These are phyloP conservation scores for Zaprionus davidi DNA, from an alignment of 1,140 invertebrate genomes.

Conservation along the genomic window DNA sequence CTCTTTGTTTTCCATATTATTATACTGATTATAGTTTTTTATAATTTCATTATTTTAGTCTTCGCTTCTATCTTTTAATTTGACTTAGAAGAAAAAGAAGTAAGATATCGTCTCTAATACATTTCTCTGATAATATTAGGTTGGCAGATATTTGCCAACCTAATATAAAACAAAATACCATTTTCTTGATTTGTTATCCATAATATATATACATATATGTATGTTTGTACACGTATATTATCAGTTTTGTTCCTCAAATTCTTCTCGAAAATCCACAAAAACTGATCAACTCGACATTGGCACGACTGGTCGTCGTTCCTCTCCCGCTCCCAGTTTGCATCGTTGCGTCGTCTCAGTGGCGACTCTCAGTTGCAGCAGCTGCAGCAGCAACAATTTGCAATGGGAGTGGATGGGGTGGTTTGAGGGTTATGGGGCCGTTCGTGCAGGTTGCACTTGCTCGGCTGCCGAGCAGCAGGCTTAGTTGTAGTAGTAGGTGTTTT, in stretches of 20 bases:
- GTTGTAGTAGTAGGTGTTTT: constrained; percentile 81
- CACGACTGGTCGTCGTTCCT: neutral
- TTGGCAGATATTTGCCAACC: no score
- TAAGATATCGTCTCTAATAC: neutral
- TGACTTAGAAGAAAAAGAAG: no score
- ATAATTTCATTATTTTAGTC: no score
- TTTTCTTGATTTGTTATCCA: neutral
- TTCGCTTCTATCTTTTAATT: no score
- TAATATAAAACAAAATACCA: neutral
- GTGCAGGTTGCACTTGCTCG: neutral
- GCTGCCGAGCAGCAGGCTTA: constrained; percentile 44
- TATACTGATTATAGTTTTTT: no score
- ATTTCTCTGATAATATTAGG: neutral
- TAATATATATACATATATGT: neutral
- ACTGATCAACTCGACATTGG: constrained; percentile 33
- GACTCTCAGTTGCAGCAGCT: constrained; percentile 11
- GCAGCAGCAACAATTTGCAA: constrained; percentile 59
- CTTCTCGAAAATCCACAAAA: neutral
- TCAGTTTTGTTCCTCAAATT: neutral
- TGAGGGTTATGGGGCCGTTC: neutral
- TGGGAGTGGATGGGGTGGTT: neutral
- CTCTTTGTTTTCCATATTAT: no score
- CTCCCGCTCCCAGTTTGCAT: neutral
- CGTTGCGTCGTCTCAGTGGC: constrained; percentile 57
- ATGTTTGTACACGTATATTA: neutral